Conservation (phyloP, 2,113 vertebrate species). For the Nothobranchius furzeri region DNA sequence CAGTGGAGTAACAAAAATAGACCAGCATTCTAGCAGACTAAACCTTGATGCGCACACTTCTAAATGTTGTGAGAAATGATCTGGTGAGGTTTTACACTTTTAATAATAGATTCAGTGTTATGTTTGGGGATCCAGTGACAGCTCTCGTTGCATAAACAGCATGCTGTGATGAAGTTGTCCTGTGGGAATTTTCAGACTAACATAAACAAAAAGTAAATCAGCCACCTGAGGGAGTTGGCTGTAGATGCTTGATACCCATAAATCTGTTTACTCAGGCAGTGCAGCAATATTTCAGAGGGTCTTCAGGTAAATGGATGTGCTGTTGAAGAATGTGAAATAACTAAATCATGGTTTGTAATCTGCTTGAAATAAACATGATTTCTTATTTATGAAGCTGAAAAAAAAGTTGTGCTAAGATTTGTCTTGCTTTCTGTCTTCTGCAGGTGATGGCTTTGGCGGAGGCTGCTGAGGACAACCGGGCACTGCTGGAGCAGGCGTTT, state of each 20-base stretch:
- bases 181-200: conserved; percentile 10
- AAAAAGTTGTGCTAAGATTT: no score
- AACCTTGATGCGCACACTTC: no score
- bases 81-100: background rate
- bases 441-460: conserved; percentile 93
- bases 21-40: no score
- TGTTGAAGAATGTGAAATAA: background rate
- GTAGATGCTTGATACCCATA: conserved; percentile 15
- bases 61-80: no score
- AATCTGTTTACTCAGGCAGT: conserved; percentile 39
- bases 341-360: background rate
- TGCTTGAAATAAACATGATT: background rate
- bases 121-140: background rate
- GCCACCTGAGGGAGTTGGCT: background rate
- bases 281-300: background rate
- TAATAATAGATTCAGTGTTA: background rate
- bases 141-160: background rate
- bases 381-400: no score
- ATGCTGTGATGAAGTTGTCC: conserved; percentile 25
- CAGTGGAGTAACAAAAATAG: no score
- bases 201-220: conserved; percentile 27
- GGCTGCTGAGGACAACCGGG: conserved; percentile 86
- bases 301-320: conserved; percentile 19
- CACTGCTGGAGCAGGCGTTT: conserved; percentile 83
- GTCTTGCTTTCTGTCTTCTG: conserved; percentile 1